Conservation (phyloP, 1,140 invertebrate genomes). For the Psilanteris sp. region DNA sequence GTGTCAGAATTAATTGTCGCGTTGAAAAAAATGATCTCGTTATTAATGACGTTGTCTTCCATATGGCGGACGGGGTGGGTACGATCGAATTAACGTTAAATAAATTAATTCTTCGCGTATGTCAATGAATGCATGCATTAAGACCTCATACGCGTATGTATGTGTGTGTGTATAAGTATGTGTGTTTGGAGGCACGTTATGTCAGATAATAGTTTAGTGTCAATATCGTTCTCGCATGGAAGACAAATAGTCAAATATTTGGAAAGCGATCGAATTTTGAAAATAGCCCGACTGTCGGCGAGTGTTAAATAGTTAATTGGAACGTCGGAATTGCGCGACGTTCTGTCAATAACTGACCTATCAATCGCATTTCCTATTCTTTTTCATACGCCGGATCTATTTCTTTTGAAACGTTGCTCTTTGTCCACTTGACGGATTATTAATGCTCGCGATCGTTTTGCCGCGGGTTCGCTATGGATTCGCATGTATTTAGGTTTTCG, state of each 20-base stretch:
- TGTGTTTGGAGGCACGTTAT: no score
- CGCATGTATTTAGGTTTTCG: no score
- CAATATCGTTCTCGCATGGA: slow-evolving; percentile 70
- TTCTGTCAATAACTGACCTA: slow-evolving; percentile 44
- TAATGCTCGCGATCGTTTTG: slow-evolving; percentile 29
- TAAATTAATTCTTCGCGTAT: no score
- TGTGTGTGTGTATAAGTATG: background rate
- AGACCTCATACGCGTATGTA: background rate
- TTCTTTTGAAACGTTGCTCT: slow-evolving; percentile 26
- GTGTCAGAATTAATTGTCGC: slow-evolving; percentile 25
- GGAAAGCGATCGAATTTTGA: slow-evolving; percentile 67
- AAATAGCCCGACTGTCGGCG: slow-evolving; percentile 55
- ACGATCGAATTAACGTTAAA: no score
- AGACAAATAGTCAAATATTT: slow-evolving; percentile 73
- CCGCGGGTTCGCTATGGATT: no score
- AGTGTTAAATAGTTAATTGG: slow-evolving; percentile 52
- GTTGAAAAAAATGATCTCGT: background rate
- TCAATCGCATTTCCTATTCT: slow-evolving; percentile 17
- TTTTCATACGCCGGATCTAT: background rate
- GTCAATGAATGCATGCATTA: no score
- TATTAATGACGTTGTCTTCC: no score
- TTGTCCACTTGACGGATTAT: slow-evolving; percentile 19
- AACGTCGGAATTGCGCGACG: slow-evolving; percentile 1
- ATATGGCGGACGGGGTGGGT: no score
- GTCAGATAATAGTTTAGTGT: slow-evolving; percentile 62